Evolutionary conservation across 2,797 vertebrate species (phyloP), one percentile per base, ranked within the genome.

Genomic region (Protosalanx chinensis): DNA sequence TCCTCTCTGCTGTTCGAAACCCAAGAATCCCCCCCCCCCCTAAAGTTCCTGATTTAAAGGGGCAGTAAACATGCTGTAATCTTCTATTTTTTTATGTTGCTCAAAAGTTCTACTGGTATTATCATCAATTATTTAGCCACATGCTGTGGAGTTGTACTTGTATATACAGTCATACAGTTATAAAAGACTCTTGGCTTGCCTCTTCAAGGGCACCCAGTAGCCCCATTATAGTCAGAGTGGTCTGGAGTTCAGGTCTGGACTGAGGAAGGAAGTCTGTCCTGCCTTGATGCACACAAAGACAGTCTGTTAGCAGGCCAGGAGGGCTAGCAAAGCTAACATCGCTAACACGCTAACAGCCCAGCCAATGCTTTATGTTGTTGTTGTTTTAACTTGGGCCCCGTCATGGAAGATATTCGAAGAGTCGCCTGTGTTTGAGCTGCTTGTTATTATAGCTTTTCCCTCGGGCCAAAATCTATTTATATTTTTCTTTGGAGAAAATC

Each of bases 291-390:
- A 80, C 74, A 85, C 81, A 88, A 81, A 84, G 85, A 79, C 74
- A 66, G 75, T 73, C 75, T 87, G 86, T 90, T 87, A 61, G 64
- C 64, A 49, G n/a, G 57, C 37, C 71, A 73, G 23, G 23, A 71
- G 70, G 61, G 62, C 72, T 66, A 23, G 27, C 61, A 71, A 58
- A 41, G 49, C 57, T 71, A 37, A 8, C 58, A 56, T 33, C 72
- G 67, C 69, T 32, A 72, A 62, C 6, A 61, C 56, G 63, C 18
- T n/a, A 30, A n/a, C n/a, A 53, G 4, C 33, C 29, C 23, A 60
- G 49, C 46, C 6, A 2, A 13, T 2, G 23, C 71, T 65, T 41
- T 7, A 64, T 71, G 30, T 71, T 74, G 57, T 61, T 70, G 70
- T 68, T 76, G 63, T 69, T 71, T 59, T 27, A 4, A 64, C 56